A percentile compares a stretch with the other conserved stretches of the same genome.
These are phyloP conservation scores for Notamacropus eugenii DNA, from an alignment of 2,797 vertebrate species.

Conservation along the genomic window DNA sequence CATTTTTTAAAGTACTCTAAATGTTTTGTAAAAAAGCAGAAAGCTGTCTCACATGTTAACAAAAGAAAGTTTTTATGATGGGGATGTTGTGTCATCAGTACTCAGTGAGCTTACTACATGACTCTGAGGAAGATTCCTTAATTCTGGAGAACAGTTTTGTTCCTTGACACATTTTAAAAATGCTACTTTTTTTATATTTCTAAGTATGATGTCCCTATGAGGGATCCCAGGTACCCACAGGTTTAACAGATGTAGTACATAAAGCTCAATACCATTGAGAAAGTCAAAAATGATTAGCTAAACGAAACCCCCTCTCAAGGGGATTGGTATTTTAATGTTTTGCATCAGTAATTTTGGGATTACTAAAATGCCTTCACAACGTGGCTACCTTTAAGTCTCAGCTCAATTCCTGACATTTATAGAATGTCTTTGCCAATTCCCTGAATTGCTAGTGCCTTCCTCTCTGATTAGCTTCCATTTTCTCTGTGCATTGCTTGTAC, in stretches of 20 bases:
- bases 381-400: too few relatives aligned
- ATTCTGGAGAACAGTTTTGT: neutral
- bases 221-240: neutral
- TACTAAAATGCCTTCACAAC: too few relatives aligned
- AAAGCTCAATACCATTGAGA: too few relatives aligned
- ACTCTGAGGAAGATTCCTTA: neutral
- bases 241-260: neutral
- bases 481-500: too few relatives aligned
- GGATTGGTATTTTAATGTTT: too few relatives aligned
- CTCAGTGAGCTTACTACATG: neutral
- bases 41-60: neutral
- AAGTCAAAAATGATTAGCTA: too few relatives aligned
- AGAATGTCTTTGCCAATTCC: too few relatives aligned
- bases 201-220: neutral
- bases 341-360: too few relatives aligned
- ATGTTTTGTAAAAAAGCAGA: neutral
- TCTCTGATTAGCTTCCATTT: too few relatives aligned
- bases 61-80: neutral
- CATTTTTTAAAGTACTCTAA: neutral
- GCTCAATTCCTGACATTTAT: too few relatives aligned
- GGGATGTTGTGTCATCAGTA: neutral
- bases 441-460: too few relatives aligned
- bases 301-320: too few relatives aligned
- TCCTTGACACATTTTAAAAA: neutral
- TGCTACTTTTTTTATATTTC: neutral